Evolutionary conservation across 2,888 invertebrate species (phyloP), one percentile per base, ranked within the genome.

Genomic region (Lathronympha strigana): DNA sequence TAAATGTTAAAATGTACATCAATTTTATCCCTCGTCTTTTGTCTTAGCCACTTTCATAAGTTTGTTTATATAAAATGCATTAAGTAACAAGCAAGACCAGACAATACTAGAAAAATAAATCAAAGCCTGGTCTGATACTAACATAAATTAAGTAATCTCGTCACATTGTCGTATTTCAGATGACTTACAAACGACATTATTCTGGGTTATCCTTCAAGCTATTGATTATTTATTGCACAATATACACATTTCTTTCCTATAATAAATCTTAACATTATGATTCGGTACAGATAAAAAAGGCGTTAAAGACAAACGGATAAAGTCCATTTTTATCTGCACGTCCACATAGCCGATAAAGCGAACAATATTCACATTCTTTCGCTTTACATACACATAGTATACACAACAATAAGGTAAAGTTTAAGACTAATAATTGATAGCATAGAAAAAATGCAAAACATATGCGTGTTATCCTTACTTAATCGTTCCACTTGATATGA

Each of bases 391-490:
- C 28, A 57, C 15, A n/a, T 23, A 11, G 36, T 28, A 61, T 49
- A 53, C 47, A 36, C 62, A 62, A 36, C 40, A 63, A 63, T 49
- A 57, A 38, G 49, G 40, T 47, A 49, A 40, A 57, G 40, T 57
- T 23, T 55, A 57, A 57, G 49, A 50, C 55, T 50, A 49, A 63
- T 57, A 63, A 63, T 55, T 47, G 62, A 62, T 47, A 63, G 55
- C 38, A 40, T 55, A 50, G 57, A 50, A 40, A n/a, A 40, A 63
- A 40, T 57, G 28, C 43, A 57, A 50, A 55, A 28, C 33, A 40
- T 40, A 28, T 49, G 55, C 23, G 28, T 21, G 47, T 33, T 61
- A 54, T 36, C 17, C 50, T 23, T 57, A 55, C 6, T 38, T 4
- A 15, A 40, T 31, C 49, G 63, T 50, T 63, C 17, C 19, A 21